A percentile compares a stretch with the other conserved stretches of the same genome.
phyloP scores from a whole-genome alignment of 2,113 vertebrate species.

The Cariama cristata region DNA sequence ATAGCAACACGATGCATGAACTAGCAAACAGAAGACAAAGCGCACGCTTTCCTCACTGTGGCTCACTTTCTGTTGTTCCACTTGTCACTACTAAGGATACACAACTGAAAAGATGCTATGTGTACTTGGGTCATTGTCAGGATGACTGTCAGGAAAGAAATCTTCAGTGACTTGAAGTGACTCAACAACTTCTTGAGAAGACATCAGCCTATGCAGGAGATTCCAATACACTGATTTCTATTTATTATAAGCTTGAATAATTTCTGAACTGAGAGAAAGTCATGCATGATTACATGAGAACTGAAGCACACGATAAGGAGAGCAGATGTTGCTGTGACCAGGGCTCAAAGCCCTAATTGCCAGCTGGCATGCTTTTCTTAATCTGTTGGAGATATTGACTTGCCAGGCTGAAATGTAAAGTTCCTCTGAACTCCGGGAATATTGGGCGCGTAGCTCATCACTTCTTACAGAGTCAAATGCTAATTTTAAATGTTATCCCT shows the following conservation, averaged over 20 bases:
- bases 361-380: slow-evolving; percentile 3
- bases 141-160: background rate
- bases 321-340: slow-evolving; percentile 36
- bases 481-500: background rate
- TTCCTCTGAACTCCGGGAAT: background rate
- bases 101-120: background rate
- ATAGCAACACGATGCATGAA: background rate
- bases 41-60: background rate
- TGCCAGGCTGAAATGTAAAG: background rate
- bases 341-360: background rate
- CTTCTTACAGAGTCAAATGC: background rate
- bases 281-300: background rate
- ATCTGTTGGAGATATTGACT: background rate
- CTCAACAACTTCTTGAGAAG: background rate
- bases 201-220: background rate
- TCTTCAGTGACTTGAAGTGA: background rate
- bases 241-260: background rate
- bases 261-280: background rate
- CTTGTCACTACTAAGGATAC: background rate
- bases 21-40: background rate
- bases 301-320: background rate
- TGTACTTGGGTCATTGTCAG: too few relatives aligned
- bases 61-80: background rate
- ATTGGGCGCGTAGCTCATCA: background rate
- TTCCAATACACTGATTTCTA: background rate